These are phyloP conservation scores for Menidia beryllina DNA, from an alignment of 2,113 vertebrate genomes.

Conservation along the genomic window DNA sequence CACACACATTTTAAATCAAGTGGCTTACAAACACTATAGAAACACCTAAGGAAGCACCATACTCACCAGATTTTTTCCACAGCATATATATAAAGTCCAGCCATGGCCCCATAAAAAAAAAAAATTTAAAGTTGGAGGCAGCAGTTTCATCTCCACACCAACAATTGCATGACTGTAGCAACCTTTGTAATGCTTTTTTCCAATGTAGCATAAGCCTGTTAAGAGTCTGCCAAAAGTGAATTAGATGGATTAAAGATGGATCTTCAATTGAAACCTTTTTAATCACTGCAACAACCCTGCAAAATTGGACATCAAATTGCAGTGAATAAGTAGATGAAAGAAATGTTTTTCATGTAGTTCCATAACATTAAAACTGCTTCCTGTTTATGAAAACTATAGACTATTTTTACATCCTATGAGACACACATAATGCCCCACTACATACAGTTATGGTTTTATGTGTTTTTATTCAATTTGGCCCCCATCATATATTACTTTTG, in stretches of 20 bases:
- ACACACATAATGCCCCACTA: background rate
- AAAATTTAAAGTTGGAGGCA: too few relatives aligned
- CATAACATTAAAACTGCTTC: background rate
- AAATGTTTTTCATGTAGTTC: slow-evolving; percentile 16
- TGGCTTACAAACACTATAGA: slow-evolving; percentile 7
- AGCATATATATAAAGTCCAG: slow-evolving; percentile 5
- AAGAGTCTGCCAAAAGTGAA: slow-evolving; percentile 10
- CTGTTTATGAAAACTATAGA: background rate
- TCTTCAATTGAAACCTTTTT: slow-evolving; percentile 8
- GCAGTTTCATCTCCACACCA: slow-evolving; percentile 10
- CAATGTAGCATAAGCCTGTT: background rate
- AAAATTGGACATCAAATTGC: slow-evolving; percentile 7
- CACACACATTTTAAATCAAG: slow-evolving; percentile 27
- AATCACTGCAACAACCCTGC: slow-evolving; percentile 2
- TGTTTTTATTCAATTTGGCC: background rate
- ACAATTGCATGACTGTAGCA: slow-evolving; percentile 17
- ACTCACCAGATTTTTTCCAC: background rate
- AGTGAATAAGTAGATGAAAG: slow-evolving; percentile 8
- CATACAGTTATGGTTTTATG: too few relatives aligned
- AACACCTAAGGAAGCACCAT: background rate
- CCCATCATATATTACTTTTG: background rate
- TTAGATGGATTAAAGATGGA: slow-evolving; percentile 16
- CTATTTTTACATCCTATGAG: background rate
- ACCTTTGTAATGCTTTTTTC: slow-evolving; percentile 6
- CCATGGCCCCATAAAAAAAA: background rate